phyloP scores from a whole-genome alignment of 2,113 vertebrate species.

The Anarrhichthys ocellatus region DNA sequence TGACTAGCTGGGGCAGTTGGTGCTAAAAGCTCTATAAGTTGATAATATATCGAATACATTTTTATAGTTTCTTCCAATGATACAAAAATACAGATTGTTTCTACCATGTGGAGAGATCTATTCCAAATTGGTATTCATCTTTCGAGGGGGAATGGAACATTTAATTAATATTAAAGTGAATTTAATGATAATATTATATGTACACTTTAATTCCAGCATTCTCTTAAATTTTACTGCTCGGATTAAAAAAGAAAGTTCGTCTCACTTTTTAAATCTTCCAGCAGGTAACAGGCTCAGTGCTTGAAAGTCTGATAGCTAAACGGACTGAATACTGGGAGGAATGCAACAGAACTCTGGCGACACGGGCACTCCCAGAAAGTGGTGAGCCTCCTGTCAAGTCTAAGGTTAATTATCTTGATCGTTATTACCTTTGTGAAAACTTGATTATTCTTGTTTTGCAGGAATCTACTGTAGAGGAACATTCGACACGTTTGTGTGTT shows the following conservation, averaged over 20 bases:
- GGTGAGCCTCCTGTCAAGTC: conserved; percentile 73
- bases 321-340: conserved; percentile 89
- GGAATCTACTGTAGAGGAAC: conserved; percentile 90
- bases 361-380: conserved; percentile 54
- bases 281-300: conserved; percentile 86
- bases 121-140: neutral
- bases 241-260: neutral
- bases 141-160: too few species aligned
- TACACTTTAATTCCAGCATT: neutral
- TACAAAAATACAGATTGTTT: neutral
- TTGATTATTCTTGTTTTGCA: conserved; percentile 58
- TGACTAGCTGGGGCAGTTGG: too few species aligned
- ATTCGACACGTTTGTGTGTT: conserved; percentile 91
- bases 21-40: neutral
- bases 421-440: neutral
- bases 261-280: neutral
- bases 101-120: neutral
- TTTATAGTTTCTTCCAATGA: neutral
- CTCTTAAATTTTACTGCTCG: neutral
- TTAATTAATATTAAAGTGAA: neutral
- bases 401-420: neutral
- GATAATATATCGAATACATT: neutral
- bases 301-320: conserved; percentile 86
- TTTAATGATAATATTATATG: neutral
- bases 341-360: conserved; percentile 85